phyloP scores from a whole-genome alignment of 2,797 vertebrate genomes.

The Characodon lateralis region DNA sequence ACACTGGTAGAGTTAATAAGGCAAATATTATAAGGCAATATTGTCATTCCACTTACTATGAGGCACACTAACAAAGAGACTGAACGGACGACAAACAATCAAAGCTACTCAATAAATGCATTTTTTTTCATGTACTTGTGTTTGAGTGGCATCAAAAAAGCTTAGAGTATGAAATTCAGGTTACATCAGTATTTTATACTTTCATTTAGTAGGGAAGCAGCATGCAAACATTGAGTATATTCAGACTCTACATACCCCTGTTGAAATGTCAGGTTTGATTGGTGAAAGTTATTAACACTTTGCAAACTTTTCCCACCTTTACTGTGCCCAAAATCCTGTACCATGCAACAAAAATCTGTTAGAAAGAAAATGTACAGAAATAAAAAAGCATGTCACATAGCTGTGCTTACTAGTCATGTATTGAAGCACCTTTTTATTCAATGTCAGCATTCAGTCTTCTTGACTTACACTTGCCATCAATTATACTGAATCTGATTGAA shows the following conservation, averaged over 20 bases:
- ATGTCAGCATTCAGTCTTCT: neutral
- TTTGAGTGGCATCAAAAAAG: neutral
- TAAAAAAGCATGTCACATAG: neutral
- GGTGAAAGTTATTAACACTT: neutral
- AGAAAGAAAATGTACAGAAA: neutral
- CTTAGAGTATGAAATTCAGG: slow-evolving; percentile 1
- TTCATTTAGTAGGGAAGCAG: neutral
- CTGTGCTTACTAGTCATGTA: neutral
- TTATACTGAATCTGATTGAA: neutral
- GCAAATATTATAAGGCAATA: slow-evolving; percentile 1
- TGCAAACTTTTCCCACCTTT: neutral
- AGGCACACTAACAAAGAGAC: neutral
- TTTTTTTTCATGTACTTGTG: neutral
- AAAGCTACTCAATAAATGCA: neutral
- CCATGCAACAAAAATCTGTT: neutral
- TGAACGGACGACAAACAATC: neutral
- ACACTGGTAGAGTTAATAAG: slow-evolving; percentile 31
- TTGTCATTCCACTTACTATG: neutral
- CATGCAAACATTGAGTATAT: neutral
- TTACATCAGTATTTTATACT: neutral
- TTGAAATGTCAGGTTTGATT: neutral
- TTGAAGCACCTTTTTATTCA: neutral
- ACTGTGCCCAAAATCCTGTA: neutral
- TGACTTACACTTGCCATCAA: neutral
- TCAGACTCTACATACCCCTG: neutral